Evolutionary conservation across 2,113 vertebrate species (phyloP).

Genomic region (Recurvirostra avosetta): DNA sequence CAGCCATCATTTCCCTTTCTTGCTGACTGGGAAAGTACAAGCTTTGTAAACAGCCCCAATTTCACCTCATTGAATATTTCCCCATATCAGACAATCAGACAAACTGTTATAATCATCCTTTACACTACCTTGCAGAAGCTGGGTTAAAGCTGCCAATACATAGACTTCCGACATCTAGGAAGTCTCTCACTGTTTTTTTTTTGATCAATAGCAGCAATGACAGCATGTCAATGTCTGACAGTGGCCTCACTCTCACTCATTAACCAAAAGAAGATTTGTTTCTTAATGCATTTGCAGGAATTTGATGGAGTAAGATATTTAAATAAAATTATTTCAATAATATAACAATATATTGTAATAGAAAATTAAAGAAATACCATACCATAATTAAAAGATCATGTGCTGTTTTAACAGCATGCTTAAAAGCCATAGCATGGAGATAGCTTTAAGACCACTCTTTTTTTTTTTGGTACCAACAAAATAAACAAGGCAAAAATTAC

Average conservation of each 20-base stretch:
- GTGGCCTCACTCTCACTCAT: background rate
- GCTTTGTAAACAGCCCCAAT: too few relatives aligned
- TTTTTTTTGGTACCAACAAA: background rate
- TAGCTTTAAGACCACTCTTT: background rate
- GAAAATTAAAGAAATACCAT: background rate
- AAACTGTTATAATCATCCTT: too few relatives aligned
- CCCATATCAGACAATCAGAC: too few relatives aligned
- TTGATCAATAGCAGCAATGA: background rate
- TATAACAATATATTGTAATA: background rate
- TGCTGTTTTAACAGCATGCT: background rate
- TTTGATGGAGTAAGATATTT: background rate
- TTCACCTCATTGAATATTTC: too few relatives aligned
- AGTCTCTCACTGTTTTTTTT: background rate
- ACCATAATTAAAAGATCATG: background rate
- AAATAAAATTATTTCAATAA: too few relatives aligned
- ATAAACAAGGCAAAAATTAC: background rate
- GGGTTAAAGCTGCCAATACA: too few relatives aligned
- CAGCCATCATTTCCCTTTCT: too few relatives aligned
- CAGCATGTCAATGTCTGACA: background rate
- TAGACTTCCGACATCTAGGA: too few relatives aligned
- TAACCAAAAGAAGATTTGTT: background rate
- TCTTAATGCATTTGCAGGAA: background rate
- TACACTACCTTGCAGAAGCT: too few relatives aligned
- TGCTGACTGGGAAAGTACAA: too few relatives aligned
- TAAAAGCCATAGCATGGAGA: background rate